Evolutionary conservation across 2,113 vertebrate genomes (phyloP).

Genomic region (Albula glossodonta): DNA sequence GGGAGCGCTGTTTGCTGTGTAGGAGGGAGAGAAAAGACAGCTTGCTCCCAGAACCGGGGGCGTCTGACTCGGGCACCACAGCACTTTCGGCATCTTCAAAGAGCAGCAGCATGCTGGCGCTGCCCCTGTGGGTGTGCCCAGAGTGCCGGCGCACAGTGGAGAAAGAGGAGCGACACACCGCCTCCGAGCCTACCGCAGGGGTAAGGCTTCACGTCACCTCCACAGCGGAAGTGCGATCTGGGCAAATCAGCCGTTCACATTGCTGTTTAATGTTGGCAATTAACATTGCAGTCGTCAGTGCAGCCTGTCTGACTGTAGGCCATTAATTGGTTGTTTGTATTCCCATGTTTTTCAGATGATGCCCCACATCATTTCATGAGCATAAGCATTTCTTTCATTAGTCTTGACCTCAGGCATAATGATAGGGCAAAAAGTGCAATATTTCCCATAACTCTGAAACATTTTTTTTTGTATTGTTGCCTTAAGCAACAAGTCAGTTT

Average conservation of each 20-base stretch:
- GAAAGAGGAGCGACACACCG: constrained; percentile 83
- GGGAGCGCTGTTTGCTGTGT: constrained; percentile 92
- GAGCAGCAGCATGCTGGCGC: constrained; percentile 81
- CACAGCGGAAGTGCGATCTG: not conserved
- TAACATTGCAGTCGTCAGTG: not conserved
- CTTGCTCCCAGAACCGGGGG: constrained; percentile 74
- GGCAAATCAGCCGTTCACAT: not conserved
- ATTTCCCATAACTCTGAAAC: not conserved
- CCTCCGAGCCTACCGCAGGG: constrained; percentile 79
- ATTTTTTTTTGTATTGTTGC: not conserved
- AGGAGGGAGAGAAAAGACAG: constrained; percentile 89
- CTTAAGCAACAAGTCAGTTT: not conserved
- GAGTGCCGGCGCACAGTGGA: constrained; percentile 92
- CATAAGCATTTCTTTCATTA: not conserved
- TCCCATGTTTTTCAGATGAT: not conserved
- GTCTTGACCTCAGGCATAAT: not conserved
- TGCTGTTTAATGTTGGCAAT: not conserved
- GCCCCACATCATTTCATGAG: not conserved
- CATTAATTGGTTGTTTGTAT: not conserved
- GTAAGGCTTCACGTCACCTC: constrained; percentile 69
- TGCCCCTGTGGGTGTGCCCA: constrained; percentile 93
- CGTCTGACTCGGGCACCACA: constrained; percentile 75
- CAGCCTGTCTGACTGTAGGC: not conserved
- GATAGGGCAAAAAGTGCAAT: not conserved
- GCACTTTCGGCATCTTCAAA: constrained; percentile 78